Conservation (phyloP, 2,888 invertebrate genomes). For the Stenoptilia bipunctidactyla region DNA sequence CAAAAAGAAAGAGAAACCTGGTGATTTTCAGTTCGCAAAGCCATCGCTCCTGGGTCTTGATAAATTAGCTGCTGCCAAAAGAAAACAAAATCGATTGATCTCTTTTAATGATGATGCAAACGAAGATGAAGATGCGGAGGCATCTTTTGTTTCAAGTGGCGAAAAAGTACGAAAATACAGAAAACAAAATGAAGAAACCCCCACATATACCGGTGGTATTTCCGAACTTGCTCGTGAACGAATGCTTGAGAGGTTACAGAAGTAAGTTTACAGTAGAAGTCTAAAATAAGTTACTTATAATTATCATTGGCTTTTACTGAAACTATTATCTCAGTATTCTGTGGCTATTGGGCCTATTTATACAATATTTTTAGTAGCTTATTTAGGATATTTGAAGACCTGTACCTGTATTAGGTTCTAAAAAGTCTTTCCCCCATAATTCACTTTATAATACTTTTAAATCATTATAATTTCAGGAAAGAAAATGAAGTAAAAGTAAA, state of each 20-base stretch:
- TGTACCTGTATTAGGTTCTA: not conserved
- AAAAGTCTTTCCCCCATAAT: no score
- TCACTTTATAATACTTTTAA: no score
- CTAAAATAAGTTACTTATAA: not conserved
- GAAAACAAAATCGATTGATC: slow-evolving; percentile 76
- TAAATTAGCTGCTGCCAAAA: slow-evolving; percentile 83
- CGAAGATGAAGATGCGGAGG: slow-evolving; percentile 31
- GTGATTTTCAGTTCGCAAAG: slow-evolving; percentile 82
- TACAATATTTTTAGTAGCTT: no score
- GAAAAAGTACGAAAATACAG: slow-evolving; percentile 78
- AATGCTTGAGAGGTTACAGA: slow-evolving; percentile 75
- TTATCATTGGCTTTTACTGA: no score
- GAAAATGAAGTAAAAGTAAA: slow-evolving; percentile 74
- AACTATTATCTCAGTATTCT: no score
- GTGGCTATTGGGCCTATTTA: no score
- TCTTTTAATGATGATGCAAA: slow-evolving; percentile 71
- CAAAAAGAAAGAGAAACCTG: slow-evolving; percentile 71
- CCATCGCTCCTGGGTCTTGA: slow-evolving; percentile 87
- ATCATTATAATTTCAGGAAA: slow-evolving; percentile 34
- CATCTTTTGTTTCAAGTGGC: slow-evolving; percentile 23
- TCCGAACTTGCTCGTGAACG: slow-evolving; percentile 82
- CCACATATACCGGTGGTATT: slow-evolving; percentile 94
- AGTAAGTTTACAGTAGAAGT: slow-evolving; percentile 25
- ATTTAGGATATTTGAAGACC: no score
- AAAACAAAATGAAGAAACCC: slow-evolving; percentile 87